phyloP scores from a whole-genome alignment of 1,140 invertebrate species.

The Neodiprion fabricii region DNA sequence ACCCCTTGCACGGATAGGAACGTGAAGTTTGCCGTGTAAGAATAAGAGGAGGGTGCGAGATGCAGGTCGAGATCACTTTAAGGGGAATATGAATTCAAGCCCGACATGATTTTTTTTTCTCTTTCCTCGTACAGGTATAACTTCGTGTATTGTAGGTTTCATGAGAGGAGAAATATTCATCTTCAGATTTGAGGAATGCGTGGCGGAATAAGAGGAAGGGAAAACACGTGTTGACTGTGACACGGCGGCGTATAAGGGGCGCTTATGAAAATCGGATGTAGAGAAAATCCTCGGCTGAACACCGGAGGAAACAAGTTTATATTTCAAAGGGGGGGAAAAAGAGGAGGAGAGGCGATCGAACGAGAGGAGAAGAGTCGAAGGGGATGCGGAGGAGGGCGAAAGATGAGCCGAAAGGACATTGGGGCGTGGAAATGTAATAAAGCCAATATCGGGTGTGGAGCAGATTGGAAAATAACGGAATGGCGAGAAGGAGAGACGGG shows the following conservation, averaged over 20 bases:
- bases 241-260: not conserved
- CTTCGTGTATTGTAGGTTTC: too few species aligned
- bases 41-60: too few species aligned
- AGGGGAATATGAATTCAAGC: too few species aligned
- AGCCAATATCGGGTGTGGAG: not conserved
- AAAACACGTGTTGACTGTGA: too few species aligned
- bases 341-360: not conserved
- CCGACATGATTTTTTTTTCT: too few species aligned
- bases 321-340: not conserved
- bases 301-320: not conserved
- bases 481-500: not conserved
- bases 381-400: not conserved
- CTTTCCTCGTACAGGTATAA: too few species aligned
- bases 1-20: too few species aligned
- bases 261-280: too few species aligned
- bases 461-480: constrained; percentile 7
- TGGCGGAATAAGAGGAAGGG: too few species aligned
- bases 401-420: constrained; percentile 5
- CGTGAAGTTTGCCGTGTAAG: too few species aligned
- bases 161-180: not conserved
- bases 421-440: constrained; percentile 1
- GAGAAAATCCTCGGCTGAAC: too few species aligned
- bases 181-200: not conserved
- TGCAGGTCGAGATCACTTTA: too few species aligned
- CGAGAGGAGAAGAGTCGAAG: not conserved